A percentile compares a stretch with the other conserved stretches of the same genome.
Conservation (phyloP, 1,140 invertebrate species). For the Trichonephila clavipes region DNA sequence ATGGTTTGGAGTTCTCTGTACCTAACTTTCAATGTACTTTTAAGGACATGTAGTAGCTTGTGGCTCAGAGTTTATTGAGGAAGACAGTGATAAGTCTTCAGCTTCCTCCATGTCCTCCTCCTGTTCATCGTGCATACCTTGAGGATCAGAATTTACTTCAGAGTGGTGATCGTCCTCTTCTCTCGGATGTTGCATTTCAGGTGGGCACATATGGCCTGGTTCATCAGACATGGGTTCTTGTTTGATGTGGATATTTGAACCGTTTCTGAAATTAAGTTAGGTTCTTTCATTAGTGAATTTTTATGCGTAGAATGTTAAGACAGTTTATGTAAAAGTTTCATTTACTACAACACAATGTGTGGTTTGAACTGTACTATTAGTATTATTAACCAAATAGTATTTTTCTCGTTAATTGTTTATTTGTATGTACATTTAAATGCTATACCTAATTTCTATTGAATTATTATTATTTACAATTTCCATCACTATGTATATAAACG, state of each 20-base stretch:
- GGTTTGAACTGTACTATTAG: too few species aligned
- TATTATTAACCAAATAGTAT: too few species aligned
- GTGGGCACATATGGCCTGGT: conserved; percentile 34
- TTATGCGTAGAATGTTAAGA: too few species aligned
- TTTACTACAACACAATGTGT: too few species aligned
- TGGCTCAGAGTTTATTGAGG: conserved; percentile 74
- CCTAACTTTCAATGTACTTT: conserved; percentile 26
- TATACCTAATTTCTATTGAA: too few species aligned
- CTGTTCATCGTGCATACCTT: conserved; percentile 37
- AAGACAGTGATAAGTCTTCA: conserved; percentile 72
- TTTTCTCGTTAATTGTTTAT: too few species aligned
- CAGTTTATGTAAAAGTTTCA: too few species aligned
- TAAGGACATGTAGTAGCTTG: conserved; percentile 75
- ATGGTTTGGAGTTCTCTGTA: conserved; percentile 13
- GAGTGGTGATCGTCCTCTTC: conserved; percentile 61
- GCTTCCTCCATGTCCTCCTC: conserved; percentile 73
- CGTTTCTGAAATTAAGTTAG: conserved; percentile 43
- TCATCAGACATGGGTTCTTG: conserved; percentile 74
- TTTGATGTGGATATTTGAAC: conserved; percentile 70
- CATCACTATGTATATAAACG: too few species aligned
- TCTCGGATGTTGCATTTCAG: conserved; percentile 61
- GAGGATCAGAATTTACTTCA: conserved; percentile 44
- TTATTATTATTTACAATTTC: too few species aligned
- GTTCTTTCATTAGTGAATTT: too few species aligned
- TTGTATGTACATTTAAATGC: too few species aligned